phyloP scores from a whole-genome alignment of 2,888 invertebrate genomes.

The Cosmorhoe ocellata region DNA sequence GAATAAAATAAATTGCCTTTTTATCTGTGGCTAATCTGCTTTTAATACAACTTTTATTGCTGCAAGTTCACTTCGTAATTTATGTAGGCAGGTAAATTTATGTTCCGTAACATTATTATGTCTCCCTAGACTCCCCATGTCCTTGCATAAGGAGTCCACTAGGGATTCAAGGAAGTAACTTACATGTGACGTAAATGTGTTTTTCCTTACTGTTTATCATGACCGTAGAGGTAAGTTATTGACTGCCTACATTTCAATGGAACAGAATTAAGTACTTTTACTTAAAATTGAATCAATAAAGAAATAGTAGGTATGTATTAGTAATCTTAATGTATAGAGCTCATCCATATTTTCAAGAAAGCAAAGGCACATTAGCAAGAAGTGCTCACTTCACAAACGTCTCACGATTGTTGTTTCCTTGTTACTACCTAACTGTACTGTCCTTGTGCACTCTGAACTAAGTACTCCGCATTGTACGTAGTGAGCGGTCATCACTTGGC shows the following conservation, averaged over 20 bases:
- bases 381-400: too few species aligned
- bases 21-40: constrained; percentile 17
- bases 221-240: too few species aligned
- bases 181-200: constrained; percentile 8
- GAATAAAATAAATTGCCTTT: constrained; percentile 18
- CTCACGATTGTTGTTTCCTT: not conserved
- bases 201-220: constrained; percentile 8
- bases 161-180: constrained; percentile 10
- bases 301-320: too few species aligned
- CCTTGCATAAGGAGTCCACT: not conserved
- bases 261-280: too few species aligned
- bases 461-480: not conserved
- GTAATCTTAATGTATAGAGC: too few species aligned
- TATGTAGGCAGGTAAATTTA: constrained; percentile 19
- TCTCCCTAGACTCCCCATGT: not conserved
- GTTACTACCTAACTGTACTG: constrained; percentile 4
- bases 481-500: constrained; percentile 6
- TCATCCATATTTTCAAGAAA: too few species aligned
- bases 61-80: constrained; percentile 7
- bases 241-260: too few species aligned
- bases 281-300: too few species aligned
- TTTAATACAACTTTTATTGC: constrained; percentile 16
- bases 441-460: constrained; percentile 5
- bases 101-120: constrained; percentile 12
- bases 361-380: too few species aligned